phyloP scores from a whole-genome alignment of 2,797 vertebrate species.

The Hyperoplus immaculatus region DNA sequence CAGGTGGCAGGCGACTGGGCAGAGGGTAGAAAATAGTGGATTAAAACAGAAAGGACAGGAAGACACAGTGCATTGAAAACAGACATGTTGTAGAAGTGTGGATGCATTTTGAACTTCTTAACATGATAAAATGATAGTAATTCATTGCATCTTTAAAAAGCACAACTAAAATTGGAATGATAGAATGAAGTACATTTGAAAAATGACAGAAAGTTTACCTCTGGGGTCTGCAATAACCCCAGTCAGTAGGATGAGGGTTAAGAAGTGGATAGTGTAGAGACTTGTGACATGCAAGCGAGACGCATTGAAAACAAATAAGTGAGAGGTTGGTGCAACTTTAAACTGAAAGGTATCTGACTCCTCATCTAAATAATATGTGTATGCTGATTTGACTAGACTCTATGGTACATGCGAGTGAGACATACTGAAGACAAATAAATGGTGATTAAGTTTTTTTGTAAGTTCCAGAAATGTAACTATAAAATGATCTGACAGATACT shows the following conservation, averaged over 20 bases:
- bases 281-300: too few relatives aligned
- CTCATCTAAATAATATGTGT: background rate
- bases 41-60: background rate
- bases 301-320: too few relatives aligned
- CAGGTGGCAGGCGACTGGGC: conserved; percentile 60
- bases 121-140: background rate
- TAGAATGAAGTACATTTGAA: too few relatives aligned
- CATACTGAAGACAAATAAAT: background rate
- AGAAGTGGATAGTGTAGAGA: too few relatives aligned
- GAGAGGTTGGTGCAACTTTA: too few relatives aligned
- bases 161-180: too few relatives aligned
- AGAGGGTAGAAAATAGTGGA: conserved; percentile 49
- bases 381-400: too few relatives aligned
- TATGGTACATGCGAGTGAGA: conserved; percentile 7
- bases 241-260: too few relatives aligned
- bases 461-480: background rate
- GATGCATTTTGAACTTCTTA: background rate
- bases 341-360: background rate
- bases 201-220: too few relatives aligned
- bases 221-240: too few relatives aligned
- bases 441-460: background rate
- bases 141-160: too few relatives aligned
- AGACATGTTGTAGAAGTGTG: background rate
- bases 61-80: conserved; percentile 42
- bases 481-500: conserved; percentile 4